Base-by-base conservation (phyloP, 2,797 vertebrate species). In the Tamandua tetradactyla region DNA sequence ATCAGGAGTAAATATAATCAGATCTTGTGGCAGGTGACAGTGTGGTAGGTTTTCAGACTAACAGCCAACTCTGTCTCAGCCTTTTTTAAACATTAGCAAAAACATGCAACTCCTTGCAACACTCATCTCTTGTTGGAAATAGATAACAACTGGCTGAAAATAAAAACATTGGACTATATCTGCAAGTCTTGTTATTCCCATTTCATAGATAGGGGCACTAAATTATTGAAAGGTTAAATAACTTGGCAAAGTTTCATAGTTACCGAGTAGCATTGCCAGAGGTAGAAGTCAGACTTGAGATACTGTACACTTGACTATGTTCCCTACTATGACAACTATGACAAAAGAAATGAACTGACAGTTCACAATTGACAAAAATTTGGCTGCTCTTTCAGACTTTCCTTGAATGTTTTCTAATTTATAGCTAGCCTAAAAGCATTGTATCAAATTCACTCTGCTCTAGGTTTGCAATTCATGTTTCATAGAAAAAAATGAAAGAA, bases 401-500 rank as follows among this genome's bases (percentile, higher is more conserved):
- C 15, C 37, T 55, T 72, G 79, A 79, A 57, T 59, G 5, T 35
- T 95, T 86, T 37, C 12, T 83, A 91, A 87, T 55, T 83, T 23
- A 49, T 1, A 75, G 71, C 8, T 40, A 82, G 18, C 42, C 32
- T 94, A 22, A 93, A 81, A 40, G 35, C 62, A 25, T 55, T 81
- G 1, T 0, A 72, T 27, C 42, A 84, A 81, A 74, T 86, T 61
- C 10, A 52, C 42, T 87, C 52, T 93, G 27, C 49, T 84, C 79
- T 76, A 95, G 27, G 96, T 62, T 80, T 87, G 71, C 62, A 95
- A 87, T 84, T 85, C 86, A 12, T 6, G 15, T 42, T 92, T 44
- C 32, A 7, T 5, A 13, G 22, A 66, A 66, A 44, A 55, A 83
- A 49, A 78, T 27, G 12, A 78, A 42, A 18, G 35, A 30, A 40